Conservation (phyloP, 2,797 vertebrate species). For the Sebastes hubbsi region DNA sequence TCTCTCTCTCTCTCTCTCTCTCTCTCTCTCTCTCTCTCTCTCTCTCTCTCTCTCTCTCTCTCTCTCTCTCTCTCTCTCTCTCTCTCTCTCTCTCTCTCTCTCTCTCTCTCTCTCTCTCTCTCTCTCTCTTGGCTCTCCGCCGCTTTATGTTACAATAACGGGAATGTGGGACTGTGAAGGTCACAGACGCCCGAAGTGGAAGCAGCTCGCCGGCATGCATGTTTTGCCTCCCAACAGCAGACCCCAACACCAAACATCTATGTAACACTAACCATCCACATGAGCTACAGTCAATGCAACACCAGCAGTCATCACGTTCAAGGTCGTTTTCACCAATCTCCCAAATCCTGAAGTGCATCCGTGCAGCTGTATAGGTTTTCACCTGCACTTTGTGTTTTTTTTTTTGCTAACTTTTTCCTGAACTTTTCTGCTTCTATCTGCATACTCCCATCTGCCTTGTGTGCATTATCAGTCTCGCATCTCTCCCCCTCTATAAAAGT, state of each 20-base stretch:
- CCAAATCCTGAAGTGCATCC: constrained; percentile 24
- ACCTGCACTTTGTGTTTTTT: not conserved
- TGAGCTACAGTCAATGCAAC: constrained; percentile 42
- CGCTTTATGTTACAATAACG: constrained; percentile 82
- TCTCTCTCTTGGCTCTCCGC: constrained; percentile 58
- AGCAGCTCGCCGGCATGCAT: constrained; percentile 29
- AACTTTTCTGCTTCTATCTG: constrained; percentile 69
- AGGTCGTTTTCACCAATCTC: constrained; percentile 51
- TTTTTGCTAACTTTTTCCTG: constrained; percentile 37
- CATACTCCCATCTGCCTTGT: constrained; percentile 67
- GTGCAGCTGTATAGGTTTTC: constrained; percentile 38
- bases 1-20: constrained; percentile 21
- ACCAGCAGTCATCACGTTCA: constrained; percentile 32
- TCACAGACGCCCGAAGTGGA: constrained; percentile 74
- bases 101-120: constrained; percentile 27
- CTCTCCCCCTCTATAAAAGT: constrained; percentile 63
- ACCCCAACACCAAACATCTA: constrained; percentile 54
- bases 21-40: constrained; percentile 39
- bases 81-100: constrained; percentile 36
- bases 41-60: constrained; percentile 39
- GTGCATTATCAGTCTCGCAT: constrained; percentile 74
- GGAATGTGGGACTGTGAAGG: constrained; percentile 81
- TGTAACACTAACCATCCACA: constrained; percentile 62
- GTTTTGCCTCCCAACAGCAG: constrained; percentile 69
- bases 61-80: constrained; percentile 27